phyloP scores from a whole-genome alignment of 2,113 vertebrate species.

The Piaya cayana region DNA sequence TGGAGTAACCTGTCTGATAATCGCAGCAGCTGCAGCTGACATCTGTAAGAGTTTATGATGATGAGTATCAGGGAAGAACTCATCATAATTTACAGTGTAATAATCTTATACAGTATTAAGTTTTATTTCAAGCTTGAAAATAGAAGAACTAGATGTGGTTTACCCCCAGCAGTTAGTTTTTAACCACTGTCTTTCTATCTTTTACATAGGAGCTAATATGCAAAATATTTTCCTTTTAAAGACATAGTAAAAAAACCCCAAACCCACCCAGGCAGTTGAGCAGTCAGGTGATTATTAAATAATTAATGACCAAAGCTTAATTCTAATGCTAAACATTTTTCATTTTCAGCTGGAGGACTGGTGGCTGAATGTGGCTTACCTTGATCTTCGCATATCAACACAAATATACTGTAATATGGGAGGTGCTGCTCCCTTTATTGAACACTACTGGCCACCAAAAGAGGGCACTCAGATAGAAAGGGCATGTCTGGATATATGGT shows the following conservation, averaged over 20 bases:
- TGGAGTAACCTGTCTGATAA: not conserved
- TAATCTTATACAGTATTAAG: not conserved
- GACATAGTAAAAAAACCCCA: not conserved
- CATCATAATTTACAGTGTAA: not conserved
- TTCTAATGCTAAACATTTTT: conserved; percentile 3
- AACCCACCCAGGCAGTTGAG: not conserved
- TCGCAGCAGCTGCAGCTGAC: not conserved
- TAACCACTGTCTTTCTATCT: not conserved
- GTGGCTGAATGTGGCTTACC: conserved; percentile 91
- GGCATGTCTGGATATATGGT: conserved; percentile 82
- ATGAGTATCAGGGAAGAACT: not conserved
- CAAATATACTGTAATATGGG: conserved; percentile 91
- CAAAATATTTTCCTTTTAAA: not conserved
- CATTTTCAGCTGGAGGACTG: conserved; percentile 91
- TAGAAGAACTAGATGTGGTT: not conserved
- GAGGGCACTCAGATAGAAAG: conserved; percentile 88
- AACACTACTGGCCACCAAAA: conserved; percentile 89
- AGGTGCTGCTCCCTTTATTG: conserved; percentile 83
- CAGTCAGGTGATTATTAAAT: not conserved
- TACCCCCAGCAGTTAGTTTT: not conserved
- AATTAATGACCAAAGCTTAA: not conserved
- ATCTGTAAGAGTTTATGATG: not conserved
- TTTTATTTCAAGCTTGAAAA: conserved; percentile 11
- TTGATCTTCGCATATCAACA: conserved; percentile 88
- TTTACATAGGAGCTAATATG: not conserved